Percentiles rank a stretch among this genome's conserved stretches.
Evolutionary conservation across 2,113 vertebrate genomes (phyloP).

Genomic region (Elanoides forficatus): DNA sequence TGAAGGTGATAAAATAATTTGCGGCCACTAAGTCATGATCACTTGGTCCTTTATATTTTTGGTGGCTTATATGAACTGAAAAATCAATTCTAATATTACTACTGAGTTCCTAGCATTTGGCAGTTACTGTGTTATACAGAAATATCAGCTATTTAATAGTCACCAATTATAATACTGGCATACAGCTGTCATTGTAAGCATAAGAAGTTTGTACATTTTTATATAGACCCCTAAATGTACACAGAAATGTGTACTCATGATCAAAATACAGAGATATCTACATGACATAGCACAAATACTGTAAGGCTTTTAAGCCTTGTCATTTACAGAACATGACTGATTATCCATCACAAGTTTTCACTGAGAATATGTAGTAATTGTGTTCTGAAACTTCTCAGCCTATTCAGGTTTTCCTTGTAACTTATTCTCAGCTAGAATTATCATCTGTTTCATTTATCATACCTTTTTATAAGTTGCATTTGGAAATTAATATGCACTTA

Average conservation of each 20-base stretch:
- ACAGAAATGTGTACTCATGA: not conserved
- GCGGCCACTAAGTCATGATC: not conserved
- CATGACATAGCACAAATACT: not conserved
- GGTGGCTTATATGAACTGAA: not conserved
- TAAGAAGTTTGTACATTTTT: not conserved
- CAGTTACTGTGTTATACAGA: not conserved
- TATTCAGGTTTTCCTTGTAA: not conserved
- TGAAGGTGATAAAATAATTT: slow-evolving; percentile 26
- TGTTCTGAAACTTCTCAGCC: not conserved
- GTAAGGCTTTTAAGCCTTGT: not conserved
- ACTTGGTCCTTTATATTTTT: not conserved
- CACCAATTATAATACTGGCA: not conserved
- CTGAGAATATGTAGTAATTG: not conserved
- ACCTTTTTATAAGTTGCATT: not conserved
- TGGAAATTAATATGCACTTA: not conserved
- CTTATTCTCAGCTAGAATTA: not conserved
- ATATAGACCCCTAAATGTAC: not conserved
- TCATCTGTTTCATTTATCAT: not conserved
- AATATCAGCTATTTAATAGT: not conserved
- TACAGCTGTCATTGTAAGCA: not conserved
- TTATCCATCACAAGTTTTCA: not conserved
- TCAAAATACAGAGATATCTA: not conserved
- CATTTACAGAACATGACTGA: not conserved
- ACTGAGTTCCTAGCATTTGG: not conserved
- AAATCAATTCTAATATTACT: not conserved